Conservation (phyloP, 2,113 vertebrate species). For the Formicarius rufipectus region DNA sequence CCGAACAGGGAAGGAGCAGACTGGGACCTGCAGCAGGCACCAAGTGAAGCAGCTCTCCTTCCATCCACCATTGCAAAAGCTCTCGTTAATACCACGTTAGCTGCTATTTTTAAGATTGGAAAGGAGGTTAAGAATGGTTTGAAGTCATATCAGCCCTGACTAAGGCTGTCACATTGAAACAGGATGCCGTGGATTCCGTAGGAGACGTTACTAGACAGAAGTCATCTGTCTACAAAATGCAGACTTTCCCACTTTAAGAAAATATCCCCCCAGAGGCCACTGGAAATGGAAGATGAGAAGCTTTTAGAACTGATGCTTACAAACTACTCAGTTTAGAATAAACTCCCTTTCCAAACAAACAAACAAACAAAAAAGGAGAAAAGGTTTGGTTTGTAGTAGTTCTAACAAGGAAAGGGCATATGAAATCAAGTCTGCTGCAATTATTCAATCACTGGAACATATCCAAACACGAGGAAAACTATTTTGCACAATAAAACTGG, state of each 20-base stretch:
- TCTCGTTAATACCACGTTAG: slow-evolving; percentile 9
- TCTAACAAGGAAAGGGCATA: slow-evolving; percentile 24
- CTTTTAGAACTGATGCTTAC: background rate
- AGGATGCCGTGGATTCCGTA: slow-evolving; percentile 42
- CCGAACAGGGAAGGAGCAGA: background rate
- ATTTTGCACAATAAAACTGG: slow-evolving; percentile 32
- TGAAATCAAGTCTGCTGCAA: background rate
- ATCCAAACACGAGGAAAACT: slow-evolving; percentile 33
- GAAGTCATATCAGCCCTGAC: slow-evolving; percentile 45
- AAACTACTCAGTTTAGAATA: background rate
- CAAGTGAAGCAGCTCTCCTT: background rate
- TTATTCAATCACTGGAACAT: slow-evolving; percentile 15
- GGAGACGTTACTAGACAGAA: slow-evolving; percentile 10
- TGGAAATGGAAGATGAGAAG: slow-evolving; percentile 28
- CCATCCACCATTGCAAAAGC: background rate
- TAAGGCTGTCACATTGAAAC: slow-evolving; percentile 52
- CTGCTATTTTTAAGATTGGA: slow-evolving; percentile 58
- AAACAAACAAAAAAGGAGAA: background rate
- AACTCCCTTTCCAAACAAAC: background rate
- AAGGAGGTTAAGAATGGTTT: slow-evolving; percentile 64
- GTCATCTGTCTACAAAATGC: background rate
- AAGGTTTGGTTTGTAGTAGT: background rate
- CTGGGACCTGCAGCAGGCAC: background rate
- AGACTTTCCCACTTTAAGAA: slow-evolving; percentile 61
- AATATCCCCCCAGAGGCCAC: slow-evolving; percentile 19